Evolutionary conservation across 2,113 vertebrate genomes (phyloP), one percentile per base, ranked within the genome.

Genomic region (Monopterus albus): DNA sequence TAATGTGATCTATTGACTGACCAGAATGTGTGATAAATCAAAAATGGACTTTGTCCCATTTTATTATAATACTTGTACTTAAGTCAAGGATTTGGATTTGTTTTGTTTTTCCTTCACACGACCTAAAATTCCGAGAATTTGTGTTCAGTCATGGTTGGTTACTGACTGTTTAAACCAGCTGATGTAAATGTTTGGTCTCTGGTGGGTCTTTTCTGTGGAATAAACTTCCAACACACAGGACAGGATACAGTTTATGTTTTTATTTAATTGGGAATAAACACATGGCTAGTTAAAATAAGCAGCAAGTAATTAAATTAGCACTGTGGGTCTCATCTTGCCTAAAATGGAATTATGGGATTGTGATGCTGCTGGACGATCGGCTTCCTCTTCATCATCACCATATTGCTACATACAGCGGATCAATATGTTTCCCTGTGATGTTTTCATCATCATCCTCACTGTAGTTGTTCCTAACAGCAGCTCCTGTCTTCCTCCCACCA

Each of bases 211-310:
- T 21, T 74, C 9, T 11, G 21, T 28, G 9, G 36, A 61, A 43
- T 12, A 14, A 15, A 15, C 26, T 7, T 21, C 12, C 6, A 1
- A 1, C 21, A 23, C 7, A 7, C 47, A 11, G 36, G 21, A 29
- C 10, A 7, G 60, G 12, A 62, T 20, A 2, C 23, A n/a, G 35
- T 12, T 46, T 18, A 10, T 53, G 8, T 51, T 70, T 61, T n/a
- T 10, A 18, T 31, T 31, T 73, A 2, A 36, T 14, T 13, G n/a
- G 6, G 12, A 49, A 49, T 42, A 50, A 64, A 57, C 59, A 60
- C 4, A 31, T 36, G 14, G 18, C 3, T 11, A 8, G 15, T 35
- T 60, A 4, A 60, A 51, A 49, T 31, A 31, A n/a, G 25, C 13
- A n/a, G 33, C 12, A 14, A 17, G 20, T 36, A 10, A 46, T n/a